Evolutionary conservation across 2,888 invertebrate genomes (phyloP), one percentile per base, ranked within the genome.

Genomic region (Drosophila prostipennis): DNA sequence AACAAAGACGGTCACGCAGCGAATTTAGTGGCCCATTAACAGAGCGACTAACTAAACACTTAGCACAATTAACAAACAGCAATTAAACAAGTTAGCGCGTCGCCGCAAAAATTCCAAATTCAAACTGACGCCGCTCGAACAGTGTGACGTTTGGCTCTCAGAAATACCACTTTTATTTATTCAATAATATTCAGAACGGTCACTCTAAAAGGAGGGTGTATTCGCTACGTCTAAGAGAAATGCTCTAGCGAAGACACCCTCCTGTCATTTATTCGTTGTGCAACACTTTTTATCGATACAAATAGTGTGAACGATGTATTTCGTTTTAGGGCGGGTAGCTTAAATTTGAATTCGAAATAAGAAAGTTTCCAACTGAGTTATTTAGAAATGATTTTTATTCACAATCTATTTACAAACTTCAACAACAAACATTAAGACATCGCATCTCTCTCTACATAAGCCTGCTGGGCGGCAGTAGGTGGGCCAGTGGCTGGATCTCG

Each of bases 391-490:
- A 13, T 14, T 68, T 69, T 51, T 49, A 57, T 69, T 43, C 37
- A 51, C 54, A 53, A 52, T 74, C 56, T 77, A 86, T 72, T 78
- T 86, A 87, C 70, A 87, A 77, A 46, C 69, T 45, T 48, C 23
- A 55, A 71, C 45, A 63, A 71, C 39, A 63, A 52, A 59, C 43
- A 72, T 39, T 39, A 23, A 52, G 60, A 39, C 19, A 6, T 6
- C 5, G 19, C 11, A 10, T 46, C 5, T n/a, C 4, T 2, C 37
- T 39, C 16, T 46, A 87, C 16, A 63, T 46, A n/a, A 77, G 60
- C 39, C 54, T 58, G 45, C 72, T 80, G 0, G 74, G 72, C 11
- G 77, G 72, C 23, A 83, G 45, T 5, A 70, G 52, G 36, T 77
- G 72, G 10, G 36, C 19, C 13, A 37, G 48, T 3, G 63, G 29